Base-by-base conservation (phyloP, 2,797 vertebrate genomes). In the Pampus argenteus region DNA sequence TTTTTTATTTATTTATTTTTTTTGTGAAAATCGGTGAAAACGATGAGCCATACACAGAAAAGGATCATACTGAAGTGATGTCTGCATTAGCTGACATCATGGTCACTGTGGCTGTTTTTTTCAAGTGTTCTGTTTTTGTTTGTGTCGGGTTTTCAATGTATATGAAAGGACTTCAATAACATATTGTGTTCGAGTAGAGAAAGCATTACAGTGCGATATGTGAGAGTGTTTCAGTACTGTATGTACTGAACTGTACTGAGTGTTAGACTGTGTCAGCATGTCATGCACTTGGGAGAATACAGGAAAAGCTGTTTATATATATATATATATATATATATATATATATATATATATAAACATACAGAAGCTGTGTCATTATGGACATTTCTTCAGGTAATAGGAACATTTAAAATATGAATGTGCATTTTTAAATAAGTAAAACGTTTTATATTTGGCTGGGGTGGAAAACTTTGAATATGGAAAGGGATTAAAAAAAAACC, bases 111-210 rank as follows among this genome's bases (percentile, higher is more conserved):
- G 13, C 3, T 2, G 13, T 34, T 6, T 25, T 58, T 63, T 26
- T 29, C 20, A 38, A 72, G 58, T 38, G 25, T 26, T 49, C 28
- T 56, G 48, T 50, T 65, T 40, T 59, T 62, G 51, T 70, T 67
- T 52, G 5, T 40, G 17, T 61, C 38, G 50, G 20, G 23, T 28
- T 66, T 69, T 40, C 22, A 28, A 8, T 31, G 18, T 42, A 9
- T n/a, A 34, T 47, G 10, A 56, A 62, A 25, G 40, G 28, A 20
- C 55, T 20, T 31, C n/a, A 67, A 57, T 61, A 3, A 11, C 48
- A 60, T 25, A 36, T 34, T 58, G 52, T 22, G 40, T 63, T 69
- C 13, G 15, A 38, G 36, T 20, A 18, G 29, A 28, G 17, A 56
- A 31, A 14, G 34, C 40, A 49, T 58, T 20, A 51, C 4, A 23